Base-by-base conservation (phyloP, 1,140 invertebrate genomes). In the Cydia strobilella region DNA sequence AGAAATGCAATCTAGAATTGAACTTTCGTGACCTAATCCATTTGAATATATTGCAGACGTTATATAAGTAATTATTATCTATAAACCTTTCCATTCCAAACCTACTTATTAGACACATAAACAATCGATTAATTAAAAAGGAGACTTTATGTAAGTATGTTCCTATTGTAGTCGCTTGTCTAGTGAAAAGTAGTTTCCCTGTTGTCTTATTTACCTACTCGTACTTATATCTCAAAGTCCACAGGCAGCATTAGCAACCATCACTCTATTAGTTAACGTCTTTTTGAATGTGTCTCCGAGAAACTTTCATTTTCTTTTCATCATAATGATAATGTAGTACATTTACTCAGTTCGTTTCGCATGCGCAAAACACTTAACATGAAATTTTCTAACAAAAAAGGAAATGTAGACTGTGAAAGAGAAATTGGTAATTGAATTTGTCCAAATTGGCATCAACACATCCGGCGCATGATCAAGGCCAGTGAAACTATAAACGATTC, bases 401-500 rank as follows among this genome's bases (percentile, higher is more conserved):
- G 42, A 59, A 62, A 51, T 35, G 39, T 73, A 73, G 45, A 62
- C 27, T 25, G 72, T 73, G 59, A 74, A 65, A 74, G 62, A 54
- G 63, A 71, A 75, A 75, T 69, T 75, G 35, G 48, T 75, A 75
- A 75, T 75, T 75, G 74, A 75, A 75, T 75, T 71, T 62, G 69
- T 20, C 62, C 31, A 74, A 74, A 62, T 65, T 65, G 54, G 59
- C 74, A 27, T 72, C 74, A 63, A 75, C 48, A 72, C 74, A 65
- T 39, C 48, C 35, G 35, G 45, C 15, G 74, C 76, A 39, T 77
- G 65, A 77, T 76, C 54, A 74, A 76, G 63, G 63, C 72, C 76
- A 71, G 76, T 73, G 76, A 74, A 77, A 77, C 76, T 65, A 23
- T 69, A 74, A 77, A 77, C 76, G 72, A 35, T 59, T 54, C 72